These are phyloP conservation scores for Phoenoteleia sp. DNA, from an alignment of 2,888 invertebrate genomes.

Conservation along the genomic window DNA sequence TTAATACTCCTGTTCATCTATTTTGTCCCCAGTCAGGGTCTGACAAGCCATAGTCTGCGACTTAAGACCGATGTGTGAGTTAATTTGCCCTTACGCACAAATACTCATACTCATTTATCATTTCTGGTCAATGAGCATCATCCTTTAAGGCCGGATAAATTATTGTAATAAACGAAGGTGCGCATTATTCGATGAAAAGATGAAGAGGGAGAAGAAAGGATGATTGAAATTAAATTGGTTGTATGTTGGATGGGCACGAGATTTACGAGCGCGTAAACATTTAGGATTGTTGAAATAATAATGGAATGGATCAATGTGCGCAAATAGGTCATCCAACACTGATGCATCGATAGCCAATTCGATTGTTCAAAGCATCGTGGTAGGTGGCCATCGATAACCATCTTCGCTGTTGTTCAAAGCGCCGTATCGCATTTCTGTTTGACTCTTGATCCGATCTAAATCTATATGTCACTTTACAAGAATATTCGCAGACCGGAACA, in stretches of 20 bases:
- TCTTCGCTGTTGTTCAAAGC: slow-evolving; percentile 23
- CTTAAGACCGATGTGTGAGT: background rate
- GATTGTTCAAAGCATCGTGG: slow-evolving; percentile 36
- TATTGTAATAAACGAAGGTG: background rate
- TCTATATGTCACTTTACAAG: slow-evolving; percentile 13
- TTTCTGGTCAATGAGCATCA: background rate
- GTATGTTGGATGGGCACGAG: background rate
- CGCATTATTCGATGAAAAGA: background rate
- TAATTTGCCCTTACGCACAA: background rate
- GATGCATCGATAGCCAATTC: slow-evolving; percentile 39
- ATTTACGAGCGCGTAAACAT: background rate
- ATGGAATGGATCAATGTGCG: slow-evolving; percentile 46
- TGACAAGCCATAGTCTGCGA: background rate
- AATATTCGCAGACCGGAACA: background rate
- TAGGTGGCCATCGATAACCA: slow-evolving; percentile 37
- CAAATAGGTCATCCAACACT: slow-evolving; percentile 49
- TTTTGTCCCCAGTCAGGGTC: background rate
- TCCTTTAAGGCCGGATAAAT: background rate
- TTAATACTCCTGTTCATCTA: background rate
- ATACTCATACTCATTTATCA: background rate
- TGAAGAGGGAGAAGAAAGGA: background rate
- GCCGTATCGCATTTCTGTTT: slow-evolving; percentile 19
- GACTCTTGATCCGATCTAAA: slow-evolving; percentile 15
- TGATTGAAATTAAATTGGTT: background rate
- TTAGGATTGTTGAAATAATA: slow-evolving; percentile 32